phyloP scores from a whole-genome alignment of 2,113 vertebrate species.

The Tursiops truncatus region DNA sequence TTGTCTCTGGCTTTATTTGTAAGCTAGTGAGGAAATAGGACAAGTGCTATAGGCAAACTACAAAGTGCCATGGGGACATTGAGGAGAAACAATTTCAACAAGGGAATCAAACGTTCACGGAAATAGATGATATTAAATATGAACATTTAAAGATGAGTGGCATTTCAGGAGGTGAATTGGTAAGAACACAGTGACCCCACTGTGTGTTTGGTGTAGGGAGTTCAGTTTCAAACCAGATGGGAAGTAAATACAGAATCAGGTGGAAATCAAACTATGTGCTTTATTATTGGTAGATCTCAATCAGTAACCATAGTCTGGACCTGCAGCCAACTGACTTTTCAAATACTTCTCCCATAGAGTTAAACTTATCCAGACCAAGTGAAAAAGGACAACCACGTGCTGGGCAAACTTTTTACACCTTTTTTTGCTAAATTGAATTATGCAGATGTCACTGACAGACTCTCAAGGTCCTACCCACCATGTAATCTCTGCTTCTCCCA shows the following conservation, averaged over 20 bases:
- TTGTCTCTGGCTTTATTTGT: not conserved
- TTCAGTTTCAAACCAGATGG: constrained; percentile 27
- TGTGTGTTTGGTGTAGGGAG: not conserved
- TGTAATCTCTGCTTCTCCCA: not conserved
- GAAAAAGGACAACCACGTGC: not conserved
- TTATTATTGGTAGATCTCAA: not conserved
- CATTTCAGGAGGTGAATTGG: not conserved
- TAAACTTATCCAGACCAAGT: not conserved
- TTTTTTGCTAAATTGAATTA: not conserved
- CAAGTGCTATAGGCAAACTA: not conserved
- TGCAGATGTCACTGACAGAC: not conserved
- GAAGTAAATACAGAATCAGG: not conserved
- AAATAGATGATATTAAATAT: not conserved
- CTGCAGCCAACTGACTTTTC: not conserved
- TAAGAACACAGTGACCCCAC: not conserved
- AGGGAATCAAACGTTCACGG: not conserved
- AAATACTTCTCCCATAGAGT: not conserved
- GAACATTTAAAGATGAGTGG: not conserved
- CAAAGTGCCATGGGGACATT: not conserved
- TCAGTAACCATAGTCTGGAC: not conserved
- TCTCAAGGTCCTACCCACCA: not conserved
- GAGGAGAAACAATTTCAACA: not conserved
- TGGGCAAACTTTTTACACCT: not conserved
- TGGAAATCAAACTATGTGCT: not conserved
- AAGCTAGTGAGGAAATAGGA: not conserved